Base-by-base conservation (phyloP, 2,888 invertebrate genomes). In the Rotaria sp. region DNA sequence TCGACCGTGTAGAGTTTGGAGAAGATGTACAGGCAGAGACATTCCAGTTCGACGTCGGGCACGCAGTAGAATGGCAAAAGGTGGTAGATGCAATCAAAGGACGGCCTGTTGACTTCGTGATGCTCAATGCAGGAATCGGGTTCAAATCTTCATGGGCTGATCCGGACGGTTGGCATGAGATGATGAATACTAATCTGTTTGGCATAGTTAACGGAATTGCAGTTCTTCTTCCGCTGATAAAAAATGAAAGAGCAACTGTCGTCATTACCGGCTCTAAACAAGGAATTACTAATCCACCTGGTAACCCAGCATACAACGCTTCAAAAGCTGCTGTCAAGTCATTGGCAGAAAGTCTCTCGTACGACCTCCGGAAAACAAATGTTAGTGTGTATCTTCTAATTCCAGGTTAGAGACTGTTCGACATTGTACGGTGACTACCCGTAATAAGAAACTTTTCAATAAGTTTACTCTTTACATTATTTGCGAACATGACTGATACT, bases 231-330 rank as follows among this genome's bases (percentile, higher is more conserved):
- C 80, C 80, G 3, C 26, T 80, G 5, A 80, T 80, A n/a, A 45
- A 80, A 80, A 80, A 80, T 45, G 8, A 45, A n/a, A 45, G 13
- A 45, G 80, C 80, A 80, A 80, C 80, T 26, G 15, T 80, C 45
- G 80, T 80, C 10, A 80, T 80, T 8, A 80, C 80, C n/a, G 80
- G 80, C 26, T 80, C 80, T 26, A 80, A 80, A n/a, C 45, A 80
- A 45, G 80, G 80, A 26, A 80, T 80, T n/a, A 80, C 80, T 45
- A 80, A 80, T 80, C 80, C 80, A 15, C 80, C 80, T n/a, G 80
- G 80, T n/a, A 80, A 80, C n/a, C 80, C 80, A 15, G 80, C 80
- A 26, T 80, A 80, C 7, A 80, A 80, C 15, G 80, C 80, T 45
- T 80, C 80, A 7, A 80, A 80, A 45, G 80, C 80, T 3, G 45